Percentiles rank a stretch among this genome's conserved stretches.
Conservation (phyloP, 2,113 vertebrate species). For the Gallinago media region DNA sequence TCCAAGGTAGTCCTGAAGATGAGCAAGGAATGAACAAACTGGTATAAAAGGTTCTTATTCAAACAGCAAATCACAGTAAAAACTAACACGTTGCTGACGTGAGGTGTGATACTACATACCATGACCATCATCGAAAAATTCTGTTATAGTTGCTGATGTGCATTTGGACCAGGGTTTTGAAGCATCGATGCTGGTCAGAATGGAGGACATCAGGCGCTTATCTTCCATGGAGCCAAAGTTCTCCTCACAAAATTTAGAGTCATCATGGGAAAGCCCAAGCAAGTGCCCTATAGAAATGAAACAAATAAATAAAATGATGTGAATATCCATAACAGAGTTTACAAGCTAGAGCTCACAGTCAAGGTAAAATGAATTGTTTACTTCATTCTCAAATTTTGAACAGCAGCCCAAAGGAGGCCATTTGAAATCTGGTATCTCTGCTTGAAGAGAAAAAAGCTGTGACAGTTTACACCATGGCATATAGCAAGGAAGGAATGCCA, state of each 20-base stretch:
- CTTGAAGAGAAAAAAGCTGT: neutral
- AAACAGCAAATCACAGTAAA: neutral
- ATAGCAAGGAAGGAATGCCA: neutral
- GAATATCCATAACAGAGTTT: neutral
- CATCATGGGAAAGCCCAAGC: slow-evolving; percentile 95
- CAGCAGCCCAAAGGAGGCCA: neutral
- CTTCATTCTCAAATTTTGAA: neutral
- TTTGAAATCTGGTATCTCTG: neutral
- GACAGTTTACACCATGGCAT: neutral
- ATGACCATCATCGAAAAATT: slow-evolving; percentile 96
- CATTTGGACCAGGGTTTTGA: slow-evolving; percentile 99
- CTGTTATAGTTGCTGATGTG: slow-evolving; percentile 95
- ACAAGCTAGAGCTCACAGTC: neutral
- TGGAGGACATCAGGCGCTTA: slow-evolving; percentile 98
- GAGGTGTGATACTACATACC: slow-evolving; percentile 78
- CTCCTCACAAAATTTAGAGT: slow-evolving; percentile 98
- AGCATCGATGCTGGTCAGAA: slow-evolving; percentile 94
- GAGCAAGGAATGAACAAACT: neutral
- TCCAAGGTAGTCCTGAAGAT: neutral
- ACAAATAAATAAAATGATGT: neutral
- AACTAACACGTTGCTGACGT: neutral
- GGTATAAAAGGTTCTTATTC: neutral
- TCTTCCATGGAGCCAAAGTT: slow-evolving; percentile 93
- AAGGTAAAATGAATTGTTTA: neutral
- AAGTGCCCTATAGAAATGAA: slow-evolving; percentile 85